Conservation (phyloP, 2,888 invertebrate species). For the Cataglyphis albicans region DNA sequence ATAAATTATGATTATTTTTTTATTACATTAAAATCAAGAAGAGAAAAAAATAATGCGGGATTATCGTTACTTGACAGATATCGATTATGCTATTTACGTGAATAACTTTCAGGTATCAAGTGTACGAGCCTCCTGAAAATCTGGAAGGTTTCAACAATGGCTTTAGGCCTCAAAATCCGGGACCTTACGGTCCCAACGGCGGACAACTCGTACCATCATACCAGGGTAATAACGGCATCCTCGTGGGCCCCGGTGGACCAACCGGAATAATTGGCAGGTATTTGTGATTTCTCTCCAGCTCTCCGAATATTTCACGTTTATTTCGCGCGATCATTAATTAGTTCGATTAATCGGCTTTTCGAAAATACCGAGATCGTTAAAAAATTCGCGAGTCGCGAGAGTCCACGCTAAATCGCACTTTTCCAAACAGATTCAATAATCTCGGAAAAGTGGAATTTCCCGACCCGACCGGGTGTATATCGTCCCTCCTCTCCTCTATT, state of each 20-base stretch:
- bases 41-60: not conserved
- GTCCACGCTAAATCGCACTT: slow-evolving; percentile 4
- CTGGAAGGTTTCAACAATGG: slow-evolving; percentile 45
- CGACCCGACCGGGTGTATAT: not conserved
- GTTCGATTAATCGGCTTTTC: slow-evolving; percentile 13
- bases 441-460: slow-evolving; percentile 26
- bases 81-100: not conserved
- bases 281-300: slow-evolving; percentile 52
- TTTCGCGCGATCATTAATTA: slow-evolving; percentile 3
- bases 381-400: not conserved
- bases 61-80: not conserved
- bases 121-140: slow-evolving; percentile 69
- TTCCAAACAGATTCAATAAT: slow-evolving; percentile 26
- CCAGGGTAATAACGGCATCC: slow-evolving; percentile 75
- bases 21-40: not conserved
- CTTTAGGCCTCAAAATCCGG: slow-evolving; percentile 72
- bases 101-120: slow-evolving; percentile 66
- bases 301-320: not conserved
- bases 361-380: not conserved
- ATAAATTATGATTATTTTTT: not conserved
- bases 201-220: slow-evolving; percentile 74
- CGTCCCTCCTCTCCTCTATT: not conserved
- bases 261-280: slow-evolving; percentile 86
- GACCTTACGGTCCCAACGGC: slow-evolving; percentile 81
- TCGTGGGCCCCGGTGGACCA: slow-evolving; percentile 87